Base-by-base conservation (phyloP, 2,797 vertebrate species). In the Coilia nasus region DNA sequence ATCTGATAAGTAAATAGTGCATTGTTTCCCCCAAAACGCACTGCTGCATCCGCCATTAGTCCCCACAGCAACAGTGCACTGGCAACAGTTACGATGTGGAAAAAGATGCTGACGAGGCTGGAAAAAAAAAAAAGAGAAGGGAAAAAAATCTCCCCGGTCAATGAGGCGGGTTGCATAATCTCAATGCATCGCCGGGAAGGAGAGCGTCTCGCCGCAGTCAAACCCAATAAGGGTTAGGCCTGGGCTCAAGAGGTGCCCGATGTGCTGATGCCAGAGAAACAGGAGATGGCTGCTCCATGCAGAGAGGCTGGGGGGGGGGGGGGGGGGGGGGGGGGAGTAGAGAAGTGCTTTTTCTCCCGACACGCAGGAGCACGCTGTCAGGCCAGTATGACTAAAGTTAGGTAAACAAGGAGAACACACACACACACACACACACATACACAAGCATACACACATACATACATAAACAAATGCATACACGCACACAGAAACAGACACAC, bases 1-100 rank as follows among this genome's bases (percentile, higher is more conserved):
- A 92, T 94, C 90, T 89, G 90, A 93, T 92, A 87, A 82, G 14
- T 21, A 78, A 78, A 44, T 44, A 44, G 31, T 78, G 71, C 31
- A 9, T 21, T 31, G 19, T 6, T 44, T 78, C 71, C 71, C 50
- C 50, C 50, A 54, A 41, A 78, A 41, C 17, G 28, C 71, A 44
- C 71, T 19, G 21, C 17, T 21, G 6, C 35, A 78, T 41, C 71
- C 71, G 35, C 35, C 31, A 78, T 78, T 44, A 78, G 71, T 10
- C 5, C 31, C 31, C 19, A 41, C 5, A 19, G 17, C 67, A 71
- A 71, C 31, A 12, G 12, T 31, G 2, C 67, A 71, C 67, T 71
- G 67, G 15, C 28, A 35, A n/a, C 67, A 35, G 14, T 54, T 14
- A 54, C 25, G 12, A 28, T 19, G 19, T 31, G 71, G 71, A 2